These are phyloP conservation scores for Hirtodrosophila cameraria DNA, from an alignment of 2,888 invertebrate species.

Conservation along the genomic window DNA sequence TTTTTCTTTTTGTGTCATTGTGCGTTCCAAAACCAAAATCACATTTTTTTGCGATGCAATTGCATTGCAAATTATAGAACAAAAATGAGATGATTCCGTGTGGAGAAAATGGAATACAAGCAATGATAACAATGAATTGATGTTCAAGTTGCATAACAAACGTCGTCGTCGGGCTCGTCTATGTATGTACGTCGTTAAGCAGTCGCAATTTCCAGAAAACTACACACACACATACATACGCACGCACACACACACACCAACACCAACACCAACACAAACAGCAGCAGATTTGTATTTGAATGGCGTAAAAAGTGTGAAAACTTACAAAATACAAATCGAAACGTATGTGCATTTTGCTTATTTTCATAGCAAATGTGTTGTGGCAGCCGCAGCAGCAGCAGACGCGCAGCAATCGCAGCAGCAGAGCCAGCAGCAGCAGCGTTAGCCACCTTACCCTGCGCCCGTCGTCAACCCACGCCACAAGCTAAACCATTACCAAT, in stretches of 20 bases:
- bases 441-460: constrained; percentile 43
- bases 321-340: constrained; percentile 24
- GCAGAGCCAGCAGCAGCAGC: constrained; percentile 32
- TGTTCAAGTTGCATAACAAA: constrained; percentile 71
- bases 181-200: constrained; percentile 51
- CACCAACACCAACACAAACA: constrained; percentile 60
- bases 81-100: constrained; percentile 59
- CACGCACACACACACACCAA: constrained; percentile 38
- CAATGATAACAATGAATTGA: constrained; percentile 70
- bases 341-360: constrained; percentile 49
- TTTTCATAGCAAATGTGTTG: constrained; percentile 65
- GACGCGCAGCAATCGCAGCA: constrained; percentile 50
- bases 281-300: constrained; percentile 35
- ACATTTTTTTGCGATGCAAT: constrained; percentile 67
- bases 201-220: constrained; percentile 77
- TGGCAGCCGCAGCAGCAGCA: constrained; percentile 36
- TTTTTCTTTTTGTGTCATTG: constrained; percentile 74
- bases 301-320: constrained; percentile 61
- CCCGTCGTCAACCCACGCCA: constrained; percentile 41
- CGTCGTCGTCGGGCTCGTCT: constrained; percentile 59
- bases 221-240: constrained; percentile 51
- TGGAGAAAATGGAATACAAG: constrained; percentile 41
- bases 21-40: constrained; percentile 67
- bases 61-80: constrained; percentile 61
- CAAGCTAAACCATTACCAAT: constrained; percentile 25